Evolutionary conservation across 2,797 vertebrate genomes (phyloP).

Genomic region (Gymnocypris eckloni): DNA sequence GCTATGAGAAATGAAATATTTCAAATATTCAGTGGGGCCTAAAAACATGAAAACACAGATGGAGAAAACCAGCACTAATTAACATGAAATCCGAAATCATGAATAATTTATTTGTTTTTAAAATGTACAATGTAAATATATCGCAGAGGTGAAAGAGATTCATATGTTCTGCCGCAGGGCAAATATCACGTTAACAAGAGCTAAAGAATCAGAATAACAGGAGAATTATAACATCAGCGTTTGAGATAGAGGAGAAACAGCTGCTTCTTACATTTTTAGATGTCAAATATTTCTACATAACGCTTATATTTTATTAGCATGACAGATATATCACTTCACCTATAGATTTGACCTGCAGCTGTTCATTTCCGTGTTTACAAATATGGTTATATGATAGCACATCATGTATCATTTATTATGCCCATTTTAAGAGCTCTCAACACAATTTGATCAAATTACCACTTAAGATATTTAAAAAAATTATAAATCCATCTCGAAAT

Average conservation of each 20-base stretch:
- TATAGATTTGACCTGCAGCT: not conserved
- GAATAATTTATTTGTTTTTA: constrained; percentile 92
- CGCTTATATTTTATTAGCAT: not conserved
- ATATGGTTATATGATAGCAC: not conserved
- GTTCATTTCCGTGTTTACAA: not conserved
- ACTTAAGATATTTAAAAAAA: not conserved
- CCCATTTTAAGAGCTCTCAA: not conserved
- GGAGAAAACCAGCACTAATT: constrained; percentile 81
- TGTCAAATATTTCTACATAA: not conserved
- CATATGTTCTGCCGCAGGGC: constrained; percentile 37
- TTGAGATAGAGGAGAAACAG: not conserved
- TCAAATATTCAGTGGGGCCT: constrained; percentile 40
- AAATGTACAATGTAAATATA: constrained; percentile 89
- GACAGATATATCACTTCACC: not conserved
- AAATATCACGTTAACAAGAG: constrained; percentile 23
- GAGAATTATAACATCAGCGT: not conserved
- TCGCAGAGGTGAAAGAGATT: constrained; percentile 75
- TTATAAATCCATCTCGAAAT: not conserved
- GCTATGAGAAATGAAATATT: constrained; percentile 32
- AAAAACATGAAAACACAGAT: constrained; percentile 82
- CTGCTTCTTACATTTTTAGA: constrained; percentile 3
- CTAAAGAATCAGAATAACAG: not conserved
- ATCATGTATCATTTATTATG: not conserved
- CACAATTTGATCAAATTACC: not conserved
- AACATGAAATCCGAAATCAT: constrained; percentile 83